Percentiles rank a stretch among this genome's conserved stretches.
Evolutionary conservation across 2,113 vertebrate species (phyloP).

Genomic region (Dasyornis broadbenti): DNA sequence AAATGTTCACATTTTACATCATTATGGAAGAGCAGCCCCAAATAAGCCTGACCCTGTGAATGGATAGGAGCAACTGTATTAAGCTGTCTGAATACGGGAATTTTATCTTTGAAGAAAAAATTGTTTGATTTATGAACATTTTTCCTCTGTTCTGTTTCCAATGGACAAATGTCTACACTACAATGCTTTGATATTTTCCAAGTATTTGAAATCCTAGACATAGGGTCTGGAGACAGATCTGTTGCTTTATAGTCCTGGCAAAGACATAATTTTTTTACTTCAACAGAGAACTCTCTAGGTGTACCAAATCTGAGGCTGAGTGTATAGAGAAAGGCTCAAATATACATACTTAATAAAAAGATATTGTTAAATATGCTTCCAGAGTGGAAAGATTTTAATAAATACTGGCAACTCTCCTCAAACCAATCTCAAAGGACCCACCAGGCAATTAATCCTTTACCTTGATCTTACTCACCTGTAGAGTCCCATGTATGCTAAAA

Average conservation of each 20-base stretch:
- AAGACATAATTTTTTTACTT: background rate
- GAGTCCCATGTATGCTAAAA: background rate
- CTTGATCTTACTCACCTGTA: background rate
- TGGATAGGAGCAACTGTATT: background rate
- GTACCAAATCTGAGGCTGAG: background rate
- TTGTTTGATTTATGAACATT: conserved; percentile 7
- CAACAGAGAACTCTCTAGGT: background rate
- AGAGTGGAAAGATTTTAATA: background rate
- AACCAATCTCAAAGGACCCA: background rate
- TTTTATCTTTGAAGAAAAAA: conserved; percentile 8
- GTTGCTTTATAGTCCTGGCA: background rate
- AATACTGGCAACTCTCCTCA: background rate
- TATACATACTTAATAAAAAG: background rate
- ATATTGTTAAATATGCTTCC: background rate
- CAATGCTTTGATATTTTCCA: background rate
- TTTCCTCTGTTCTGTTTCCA: background rate
- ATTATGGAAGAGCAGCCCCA: background rate
- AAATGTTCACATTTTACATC: background rate
- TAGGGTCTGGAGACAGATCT: background rate
- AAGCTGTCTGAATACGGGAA: background rate
- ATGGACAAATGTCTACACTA: background rate
- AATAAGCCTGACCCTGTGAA: background rate
- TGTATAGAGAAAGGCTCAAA: background rate
- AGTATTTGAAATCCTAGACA: background rate
- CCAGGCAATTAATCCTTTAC: background rate